These are phyloP conservation scores for Drosophila insularis DNA, from an alignment of 1,140 invertebrate species.

Conservation along the genomic window DNA sequence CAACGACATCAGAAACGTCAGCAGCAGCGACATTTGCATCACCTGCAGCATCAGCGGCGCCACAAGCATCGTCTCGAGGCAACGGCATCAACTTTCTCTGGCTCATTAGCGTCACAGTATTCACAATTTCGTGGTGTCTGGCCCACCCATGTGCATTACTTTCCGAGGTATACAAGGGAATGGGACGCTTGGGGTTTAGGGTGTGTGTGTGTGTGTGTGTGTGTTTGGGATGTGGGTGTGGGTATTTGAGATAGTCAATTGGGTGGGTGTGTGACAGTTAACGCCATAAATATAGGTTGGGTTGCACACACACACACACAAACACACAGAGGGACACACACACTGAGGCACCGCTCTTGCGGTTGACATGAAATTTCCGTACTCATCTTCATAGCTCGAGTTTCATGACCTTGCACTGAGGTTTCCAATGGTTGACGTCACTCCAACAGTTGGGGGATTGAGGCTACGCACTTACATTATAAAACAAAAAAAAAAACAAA, in stretches of 20 bases:
- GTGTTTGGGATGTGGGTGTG: not conserved
- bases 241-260: not conserved
- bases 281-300: slow-evolving; percentile 51
- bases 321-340: not conserved
- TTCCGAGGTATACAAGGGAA: slow-evolving; percentile 61
- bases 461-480: not conserved
- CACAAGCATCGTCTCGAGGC: not conserved
- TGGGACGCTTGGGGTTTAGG: not conserved
- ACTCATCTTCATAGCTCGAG: slow-evolving; percentile 56
- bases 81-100: not conserved
- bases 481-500: no score
- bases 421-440: slow-evolving; percentile 25
- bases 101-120: slow-evolving; percentile 41
- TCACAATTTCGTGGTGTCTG: slow-evolving; percentile 55
- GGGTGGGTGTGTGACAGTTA: slow-evolving; percentile 30
- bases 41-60: slow-evolving; percentile 3
- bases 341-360: not conserved
- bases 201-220: not conserved
- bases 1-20: slow-evolving; percentile 5
- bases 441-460: not conserved
- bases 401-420: slow-evolving; percentile 39
- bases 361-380: slow-evolving; percentile 32
- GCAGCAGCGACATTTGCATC: not conserved
- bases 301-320: slow-evolving; percentile 5
- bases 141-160: slow-evolving; percentile 65